Base-by-base conservation (phyloP, 2,888 invertebrate genomes). In the Ennomos quercinarius region DNA sequence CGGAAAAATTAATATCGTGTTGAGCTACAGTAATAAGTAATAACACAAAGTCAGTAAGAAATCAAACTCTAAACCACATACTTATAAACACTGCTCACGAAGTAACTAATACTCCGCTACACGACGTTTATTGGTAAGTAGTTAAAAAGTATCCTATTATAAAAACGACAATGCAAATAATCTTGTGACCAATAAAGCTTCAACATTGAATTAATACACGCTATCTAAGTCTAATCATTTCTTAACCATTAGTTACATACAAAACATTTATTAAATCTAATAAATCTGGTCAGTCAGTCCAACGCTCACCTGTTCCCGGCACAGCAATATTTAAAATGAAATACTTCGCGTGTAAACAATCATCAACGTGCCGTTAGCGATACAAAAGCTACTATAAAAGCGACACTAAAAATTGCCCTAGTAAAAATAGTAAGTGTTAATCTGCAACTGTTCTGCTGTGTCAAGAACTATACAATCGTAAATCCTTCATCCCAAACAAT, bases 271-370 rank as follows among this genome's bases (percentile, higher is more conserved):
- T 79, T 63, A 62, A 83, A 70, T 74, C 77, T 84, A 84, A 77
- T 76, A 83, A 49, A 80, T 80, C 84, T 87, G 81, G 80, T 91
- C 91, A 91, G 91, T 91, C 91, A 77, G 84, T 84, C 84, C 77
- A 80, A 75, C 81, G 76, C 81, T 77, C 74, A 67, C 68, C 67
- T 74, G 80, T 87, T 87, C 89, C 83, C 70, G 84, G 61, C 87
- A 87, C 87, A 88, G 86, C 85, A 80, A 66, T 55, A 63, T 68
- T 64, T 43, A 63, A 60, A 65, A 65, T 57, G 62, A 66, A 51
- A 69, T 67, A 57, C 45, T 65, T 58, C 49, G 64, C 63, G 45
- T 53, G 49, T 34, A 66, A 62, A 63, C 36, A 38, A 57, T 49
- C 46, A 13, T 39, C 48, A 55, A 47, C 34, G 34, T 62, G 57